These are phyloP conservation scores for Diplazon laetatorius DNA, from an alignment of 2,888 invertebrate genomes.

Conservation along the genomic window DNA sequence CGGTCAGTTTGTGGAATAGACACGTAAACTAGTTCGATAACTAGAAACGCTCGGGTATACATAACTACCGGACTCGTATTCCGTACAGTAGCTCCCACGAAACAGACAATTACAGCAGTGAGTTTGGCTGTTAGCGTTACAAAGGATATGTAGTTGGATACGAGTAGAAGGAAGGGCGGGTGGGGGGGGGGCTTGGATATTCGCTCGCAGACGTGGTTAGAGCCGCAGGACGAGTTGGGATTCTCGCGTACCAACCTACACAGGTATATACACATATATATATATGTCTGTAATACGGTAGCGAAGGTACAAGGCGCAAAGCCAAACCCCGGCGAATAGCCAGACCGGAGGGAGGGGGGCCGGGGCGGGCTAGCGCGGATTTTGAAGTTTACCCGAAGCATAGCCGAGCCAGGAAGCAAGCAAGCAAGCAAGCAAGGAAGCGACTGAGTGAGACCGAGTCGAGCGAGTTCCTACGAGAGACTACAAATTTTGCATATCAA, in stretches of 20 bases:
- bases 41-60: slow-evolving; percentile 23
- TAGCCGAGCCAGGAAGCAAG: slow-evolving; percentile 38
- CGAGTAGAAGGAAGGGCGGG: too few species aligned
- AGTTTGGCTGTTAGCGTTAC: slow-evolving; percentile 52
- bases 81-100: slow-evolving; percentile 15
- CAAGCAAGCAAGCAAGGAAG: slow-evolving; percentile 15
- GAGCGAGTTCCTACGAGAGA: slow-evolving; percentile 60
- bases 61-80: slow-evolving; percentile 33
- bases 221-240: slow-evolving; percentile 26
- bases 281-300: too few species aligned
- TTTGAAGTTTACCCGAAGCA: slow-evolving; percentile 72
- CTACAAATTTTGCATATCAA: slow-evolving; percentile 78
- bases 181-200: too few species aligned
- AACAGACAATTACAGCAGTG: slow-evolving; percentile 52
- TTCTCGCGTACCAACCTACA: slow-evolving; percentile 27
- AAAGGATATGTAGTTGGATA: slow-evolving; percentile 14
- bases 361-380: too few species aligned
- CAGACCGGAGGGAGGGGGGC: too few species aligned
- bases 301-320: slow-evolving; percentile 39
- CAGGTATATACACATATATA: too few species aligned
- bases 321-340: slow-evolving; percentile 55
- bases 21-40: slow-evolving; percentile 20
- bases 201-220: slow-evolving; percentile 31
- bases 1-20: slow-evolving; percentile 2
- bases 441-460: slow-evolving; percentile 20